These are phyloP conservation scores for Procavia capensis DNA, from an alignment of 2,113 vertebrate species.

Conservation along the genomic window DNA sequence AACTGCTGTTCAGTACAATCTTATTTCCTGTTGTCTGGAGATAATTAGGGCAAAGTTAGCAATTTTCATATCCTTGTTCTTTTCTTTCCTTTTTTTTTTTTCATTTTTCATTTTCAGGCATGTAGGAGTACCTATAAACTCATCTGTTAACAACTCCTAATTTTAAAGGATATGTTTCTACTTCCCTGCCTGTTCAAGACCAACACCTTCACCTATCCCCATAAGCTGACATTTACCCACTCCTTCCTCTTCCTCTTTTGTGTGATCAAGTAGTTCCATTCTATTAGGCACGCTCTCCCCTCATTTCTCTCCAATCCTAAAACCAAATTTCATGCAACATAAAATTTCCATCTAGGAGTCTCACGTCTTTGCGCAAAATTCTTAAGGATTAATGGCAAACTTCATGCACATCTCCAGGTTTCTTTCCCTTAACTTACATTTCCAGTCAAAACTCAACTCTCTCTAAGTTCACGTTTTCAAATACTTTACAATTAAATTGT, in stretches of 20 bases:
- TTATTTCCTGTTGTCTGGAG: background rate
- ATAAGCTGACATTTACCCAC: background rate
- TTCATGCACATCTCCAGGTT: background rate
- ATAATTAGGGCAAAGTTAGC: background rate
- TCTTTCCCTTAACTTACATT: background rate
- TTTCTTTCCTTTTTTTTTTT: background rate
- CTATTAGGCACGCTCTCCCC: too few relatives aligned
- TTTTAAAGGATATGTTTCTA: background rate
- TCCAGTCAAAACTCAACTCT: background rate
- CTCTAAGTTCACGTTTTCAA: background rate
- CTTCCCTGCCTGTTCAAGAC: background rate
- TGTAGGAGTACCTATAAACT: background rate
- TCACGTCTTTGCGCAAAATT: background rate
- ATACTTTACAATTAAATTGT: background rate
- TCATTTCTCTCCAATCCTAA: background rate
- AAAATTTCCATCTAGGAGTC: background rate
- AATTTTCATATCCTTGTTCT: background rate
- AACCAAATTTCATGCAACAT: background rate
- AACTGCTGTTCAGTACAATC: background rate
- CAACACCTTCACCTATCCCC: background rate
- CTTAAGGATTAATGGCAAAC: background rate
- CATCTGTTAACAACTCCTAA: background rate
- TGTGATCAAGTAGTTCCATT: rapidly evolving
- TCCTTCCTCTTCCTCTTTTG: background rate
- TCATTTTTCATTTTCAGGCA: too few relatives aligned